Percentiles rank a stretch among this genome's conserved stretches.
Conservation (phyloP, 30 jellyfish, hydroid and myxozoan genomes). For the Chironex yamaguchii region DNA sequence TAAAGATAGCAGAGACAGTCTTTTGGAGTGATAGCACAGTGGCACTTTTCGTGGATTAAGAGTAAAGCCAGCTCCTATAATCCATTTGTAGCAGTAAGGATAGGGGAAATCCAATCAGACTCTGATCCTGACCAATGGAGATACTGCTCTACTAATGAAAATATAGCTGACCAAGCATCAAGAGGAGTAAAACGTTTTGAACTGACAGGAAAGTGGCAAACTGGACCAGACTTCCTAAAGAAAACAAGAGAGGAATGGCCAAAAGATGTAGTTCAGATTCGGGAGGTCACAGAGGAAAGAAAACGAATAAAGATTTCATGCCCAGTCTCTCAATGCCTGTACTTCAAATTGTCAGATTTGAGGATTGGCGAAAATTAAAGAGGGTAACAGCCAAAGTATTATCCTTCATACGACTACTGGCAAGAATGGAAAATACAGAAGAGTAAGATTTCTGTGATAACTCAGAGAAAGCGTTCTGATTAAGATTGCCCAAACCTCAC, state of each 20-base stretch:
- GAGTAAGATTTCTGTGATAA: too few species aligned
- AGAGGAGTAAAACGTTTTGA: neutral
- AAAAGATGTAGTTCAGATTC: too few species aligned
- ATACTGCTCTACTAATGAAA: neutral
- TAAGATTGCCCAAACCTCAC: too few species aligned
- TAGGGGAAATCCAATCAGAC: slow-evolving; percentile 11
- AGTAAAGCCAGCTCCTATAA: slow-evolving; percentile 2
- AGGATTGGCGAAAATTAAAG: too few species aligned
- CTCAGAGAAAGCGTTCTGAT: too few species aligned
- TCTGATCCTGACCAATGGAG: slow-evolving; percentile 31
- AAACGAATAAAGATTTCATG: too few species aligned
- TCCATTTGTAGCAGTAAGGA: slow-evolving; percentile 8
- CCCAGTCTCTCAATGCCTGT: too few species aligned
- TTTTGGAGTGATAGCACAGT: neutral
- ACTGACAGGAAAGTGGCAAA: neutral
- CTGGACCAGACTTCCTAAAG: slow-evolving; percentile 11
- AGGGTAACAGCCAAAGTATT: too few species aligned
- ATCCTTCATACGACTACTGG: too few species aligned
- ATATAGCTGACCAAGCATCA: slow-evolving; percentile 5
- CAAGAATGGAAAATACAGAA: too few species aligned
- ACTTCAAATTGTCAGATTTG: too few species aligned
- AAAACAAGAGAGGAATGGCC: slow-evolving; percentile 24
- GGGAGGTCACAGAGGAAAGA: too few species aligned
- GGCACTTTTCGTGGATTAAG: neutral
- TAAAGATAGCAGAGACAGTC: neutral